Base-by-base conservation (phyloP, 2,797 vertebrate genomes). In the Kryptolebias ocellatus region DNA sequence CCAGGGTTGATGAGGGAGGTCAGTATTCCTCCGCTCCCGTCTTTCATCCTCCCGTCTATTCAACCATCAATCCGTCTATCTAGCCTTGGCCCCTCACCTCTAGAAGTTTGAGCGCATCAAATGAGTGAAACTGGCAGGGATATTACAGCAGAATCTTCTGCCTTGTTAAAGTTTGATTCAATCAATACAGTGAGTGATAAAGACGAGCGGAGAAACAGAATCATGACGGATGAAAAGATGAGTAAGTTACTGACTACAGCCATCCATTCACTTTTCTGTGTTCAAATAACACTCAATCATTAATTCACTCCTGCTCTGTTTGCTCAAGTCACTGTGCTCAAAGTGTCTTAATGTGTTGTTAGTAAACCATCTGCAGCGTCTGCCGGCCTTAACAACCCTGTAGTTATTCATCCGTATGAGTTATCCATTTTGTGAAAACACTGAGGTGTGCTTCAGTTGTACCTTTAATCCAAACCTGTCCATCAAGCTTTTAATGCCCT, bases 41-140 rank as follows among this genome's bases (percentile, higher is more conserved):
- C 63, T 69, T 74, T 67, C 44, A 79, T 79, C 64, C 64, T 73
- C 59, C 20, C 11, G 52, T 44, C 39, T 51, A 53, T 37, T 71
- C 59, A 70, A 46, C 56, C 17, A 52, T 72, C 51, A 34, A 53
- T 60, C 63, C 54, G 37, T 63, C 58, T 12, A 62, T 63, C 63
- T 2, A 50, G 46, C 45, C 31, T 17, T 46, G 14, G n/a, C 47
- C 24, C 37, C 42, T 65, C 27, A 24, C 60, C 39, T 70, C 28
- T 27, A 50, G 45, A 54, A 15, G 52, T 46, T 74, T 46, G 53
- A 70, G 24, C 45, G 72, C 20, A 45, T 58, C 46, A 15, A 37
- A 51, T 53, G 20, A 65, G 2, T 4, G 54, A 77, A 70, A 59
- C 37, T 44, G 51, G 49, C 57, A 50, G 61, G 18, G 0, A 42